A percentile compares a stretch with the other conserved stretches of the same genome.
Conservation (phyloP, 1,140 invertebrate species). For the Dendrolimus kikuchii region DNA sequence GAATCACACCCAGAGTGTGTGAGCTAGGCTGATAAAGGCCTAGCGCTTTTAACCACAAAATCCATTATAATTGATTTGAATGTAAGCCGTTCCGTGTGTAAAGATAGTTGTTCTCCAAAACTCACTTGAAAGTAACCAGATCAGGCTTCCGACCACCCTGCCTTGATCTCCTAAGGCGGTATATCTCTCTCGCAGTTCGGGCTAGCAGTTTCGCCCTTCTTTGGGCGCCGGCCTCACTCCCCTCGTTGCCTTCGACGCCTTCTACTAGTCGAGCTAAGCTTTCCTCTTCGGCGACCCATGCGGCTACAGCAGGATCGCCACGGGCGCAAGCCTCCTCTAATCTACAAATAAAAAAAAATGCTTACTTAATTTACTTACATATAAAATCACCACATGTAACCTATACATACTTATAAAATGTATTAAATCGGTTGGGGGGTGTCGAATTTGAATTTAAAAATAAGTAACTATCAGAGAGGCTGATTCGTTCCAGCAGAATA, state of each 20-base stretch:
- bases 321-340: constrained; percentile 83
- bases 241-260: constrained; percentile 4
- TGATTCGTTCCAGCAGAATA: too few relatives aligned
- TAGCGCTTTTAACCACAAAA: too few relatives aligned
- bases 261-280: constrained; percentile 85
- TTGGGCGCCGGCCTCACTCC: constrained; percentile 71
- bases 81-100: too few relatives aligned
- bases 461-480: too few relatives aligned
- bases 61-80: too few relatives aligned
- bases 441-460: too few relatives aligned
- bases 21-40: too few relatives aligned
- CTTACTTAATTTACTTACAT: too few relatives aligned
- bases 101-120: constrained; percentile 28
- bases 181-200: constrained; percentile 91
- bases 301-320: constrained; percentile 84
- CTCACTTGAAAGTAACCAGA: constrained; percentile 94
- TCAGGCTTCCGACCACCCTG: constrained; percentile 92
- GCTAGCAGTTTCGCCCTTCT: constrained; percentile 87
- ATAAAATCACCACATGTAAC: too few relatives aligned
- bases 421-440: too few relatives aligned
- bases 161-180: constrained; percentile 89
- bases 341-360: constrained; percentile 29
- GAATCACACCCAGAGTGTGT: too few relatives aligned
- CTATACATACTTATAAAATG: too few relatives aligned
- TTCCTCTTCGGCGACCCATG: constrained; percentile 90